These are phyloP conservation scores for Parnassius glacialis DNA, from an alignment of 2,888 invertebrate species.

Conservation along the genomic window DNA sequence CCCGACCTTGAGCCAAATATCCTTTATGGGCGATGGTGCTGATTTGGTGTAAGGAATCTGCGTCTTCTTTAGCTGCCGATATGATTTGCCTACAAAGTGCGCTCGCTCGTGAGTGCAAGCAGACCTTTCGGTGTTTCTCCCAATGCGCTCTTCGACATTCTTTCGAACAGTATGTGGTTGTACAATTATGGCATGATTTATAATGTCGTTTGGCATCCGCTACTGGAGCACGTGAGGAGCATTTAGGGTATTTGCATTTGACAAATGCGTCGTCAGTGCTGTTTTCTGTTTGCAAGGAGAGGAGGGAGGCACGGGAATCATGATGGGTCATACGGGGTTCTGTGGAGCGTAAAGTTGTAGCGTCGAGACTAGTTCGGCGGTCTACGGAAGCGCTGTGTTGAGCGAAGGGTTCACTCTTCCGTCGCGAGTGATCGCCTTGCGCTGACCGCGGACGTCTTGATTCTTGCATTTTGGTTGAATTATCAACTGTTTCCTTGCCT, in stretches of 20 bases:
- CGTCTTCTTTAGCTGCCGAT: slow-evolving; percentile 89
- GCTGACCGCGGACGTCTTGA: slow-evolving; percentile 63
- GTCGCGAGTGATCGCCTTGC: slow-evolving; percentile 71
- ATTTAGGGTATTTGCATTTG: slow-evolving; percentile 90
- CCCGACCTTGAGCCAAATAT: slow-evolving; percentile 90
- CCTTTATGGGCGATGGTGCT: slow-evolving; percentile 92
- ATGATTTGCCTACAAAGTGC: slow-evolving; percentile 92
- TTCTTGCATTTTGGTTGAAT: slow-evolving; percentile 64
- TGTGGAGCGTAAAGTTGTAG: slow-evolving; percentile 58
- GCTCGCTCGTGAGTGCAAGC: slow-evolving; percentile 94
- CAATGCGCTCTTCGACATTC: slow-evolving; percentile 95
- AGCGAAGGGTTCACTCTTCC: slow-evolving; percentile 67
- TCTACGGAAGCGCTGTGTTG: slow-evolving; percentile 59
- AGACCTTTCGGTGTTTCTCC: slow-evolving; percentile 95
- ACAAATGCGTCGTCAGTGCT: slow-evolving; percentile 80
- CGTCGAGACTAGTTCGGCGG: slow-evolving; percentile 84
- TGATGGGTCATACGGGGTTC: slow-evolving; percentile 61
- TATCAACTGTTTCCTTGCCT: slow-evolving; percentile 82
- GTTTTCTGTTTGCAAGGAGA: slow-evolving; percentile 72
- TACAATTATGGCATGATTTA: slow-evolving; percentile 97
- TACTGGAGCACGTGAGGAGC: slow-evolving; percentile 85
- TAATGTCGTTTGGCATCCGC: slow-evolving; percentile 90
- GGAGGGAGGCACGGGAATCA: slow-evolving; percentile 70
- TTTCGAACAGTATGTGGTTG: slow-evolving; percentile 95
- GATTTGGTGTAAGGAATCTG: slow-evolving; percentile 87